Base-by-base conservation (phyloP, 2,113 vertebrate genomes). In the Hylia prasina region DNA sequence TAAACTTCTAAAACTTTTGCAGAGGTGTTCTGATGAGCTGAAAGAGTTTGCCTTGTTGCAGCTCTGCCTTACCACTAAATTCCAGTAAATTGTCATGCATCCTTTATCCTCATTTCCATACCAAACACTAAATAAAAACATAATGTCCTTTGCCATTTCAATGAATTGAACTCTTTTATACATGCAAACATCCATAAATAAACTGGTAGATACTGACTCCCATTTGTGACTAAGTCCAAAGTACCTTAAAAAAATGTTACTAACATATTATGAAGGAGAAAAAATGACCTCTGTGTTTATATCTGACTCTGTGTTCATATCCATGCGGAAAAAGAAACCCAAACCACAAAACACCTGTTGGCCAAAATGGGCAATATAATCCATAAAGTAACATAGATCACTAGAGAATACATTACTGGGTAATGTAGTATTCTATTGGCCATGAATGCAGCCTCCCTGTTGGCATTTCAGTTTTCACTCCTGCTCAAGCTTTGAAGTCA, bases 381-480 rank as follows among this genome's bases (percentile, higher is more conserved):
- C 6, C 24, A 18, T 65, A 69, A 48, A 45, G 48, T 24, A 27
- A 15, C 13, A 22, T 3, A n/a, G 51, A 37, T 80, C 9, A 24
- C 15, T 45, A 23, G 17, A 70, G n/a, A 82, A 65, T 65, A 61
- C 31, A 5, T 77, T 65, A 28, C 37, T 81, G 39, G 16, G 13
- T 73, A 40, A 33, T 0, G 0, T 20, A 18, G 31, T 45, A 45
- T 35, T 28, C 30, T 80, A 1, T 54, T 80, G 37, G 60, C 53
- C 30, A 5, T 30, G 50, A 81, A 89, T 66, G 20, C 40, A 56
- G 20, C 22, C 28, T 81, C 4, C 45, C n/a, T 61, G 20, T 64
- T 78, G 71, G 6, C 42, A 44, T 89, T 72, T 77, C 47, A 50
- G 15, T 89, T 89, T 89, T 84, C 37, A 18, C 22, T 77, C 31